phyloP scores from a whole-genome alignment of 2,888 invertebrate genomes.

The Platerodrilus igneus region DNA sequence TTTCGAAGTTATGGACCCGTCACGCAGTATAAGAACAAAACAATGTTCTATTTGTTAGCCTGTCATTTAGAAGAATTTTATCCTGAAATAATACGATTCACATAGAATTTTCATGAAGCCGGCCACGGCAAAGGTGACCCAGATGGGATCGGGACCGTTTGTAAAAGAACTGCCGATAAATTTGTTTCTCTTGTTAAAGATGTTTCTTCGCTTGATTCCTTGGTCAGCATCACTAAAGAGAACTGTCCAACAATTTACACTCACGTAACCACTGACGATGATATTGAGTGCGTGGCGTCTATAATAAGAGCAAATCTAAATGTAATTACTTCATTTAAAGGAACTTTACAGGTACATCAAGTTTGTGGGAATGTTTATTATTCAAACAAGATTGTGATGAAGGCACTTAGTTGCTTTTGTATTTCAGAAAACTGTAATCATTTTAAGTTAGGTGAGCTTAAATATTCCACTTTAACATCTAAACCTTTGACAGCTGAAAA shows the following conservation, averaged over 20 bases:
- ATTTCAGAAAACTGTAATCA: not conserved
- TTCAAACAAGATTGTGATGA: not conserved
- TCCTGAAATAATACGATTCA: constrained; percentile 20
- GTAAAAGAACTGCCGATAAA: constrained; percentile 34
- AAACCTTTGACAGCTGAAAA: too few relatives aligned
- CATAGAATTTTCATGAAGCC: constrained; percentile 36
- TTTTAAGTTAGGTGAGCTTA: not conserved
- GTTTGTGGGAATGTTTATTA: not conserved
- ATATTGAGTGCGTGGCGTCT: too few relatives aligned
- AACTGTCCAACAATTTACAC: too few relatives aligned
- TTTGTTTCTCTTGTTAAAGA: constrained; percentile 33
- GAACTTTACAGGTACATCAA: not conserved
- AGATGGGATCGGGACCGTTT: constrained; percentile 36
- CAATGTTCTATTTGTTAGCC: constrained; percentile 38
- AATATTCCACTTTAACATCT: too few relatives aligned
- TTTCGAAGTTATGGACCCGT: constrained; percentile 41
- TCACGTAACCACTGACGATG: not conserved
- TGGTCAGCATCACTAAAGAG: too few relatives aligned
- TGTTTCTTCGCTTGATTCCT: constrained; percentile 29
- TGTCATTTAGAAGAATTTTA: constrained; percentile 22
- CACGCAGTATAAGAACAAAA: constrained; percentile 41
- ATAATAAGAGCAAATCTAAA: not conserved
- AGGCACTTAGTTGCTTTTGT: constrained; percentile 1
- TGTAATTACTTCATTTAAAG: not conserved
- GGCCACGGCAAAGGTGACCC: constrained; percentile 39